Evolutionary conservation across 2,113 vertebrate species (phyloP), one percentile per base, ranked within the genome.

Genomic region (Hipposideros armiger): DNA sequence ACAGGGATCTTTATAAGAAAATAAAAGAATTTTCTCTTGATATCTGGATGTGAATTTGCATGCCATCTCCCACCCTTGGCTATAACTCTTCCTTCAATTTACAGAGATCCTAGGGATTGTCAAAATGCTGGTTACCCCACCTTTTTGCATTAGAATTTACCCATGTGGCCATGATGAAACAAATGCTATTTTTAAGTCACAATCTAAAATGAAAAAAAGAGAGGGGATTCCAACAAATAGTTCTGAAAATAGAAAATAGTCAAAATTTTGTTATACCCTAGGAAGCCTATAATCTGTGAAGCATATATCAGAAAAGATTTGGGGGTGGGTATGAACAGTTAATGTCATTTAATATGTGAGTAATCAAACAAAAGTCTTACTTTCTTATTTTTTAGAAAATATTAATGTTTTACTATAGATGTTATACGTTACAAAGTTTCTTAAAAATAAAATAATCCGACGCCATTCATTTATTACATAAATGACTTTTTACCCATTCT

Each of bases 381-480:
- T 20, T 62, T 62, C 24, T 78, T 64, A 81, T 28, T 47, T 92
- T 84, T 92, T 56, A 52, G 24, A 70, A 92, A 88, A 76, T 67
- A 62, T 26, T 62, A 47, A 45, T 45, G 11, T 69, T 94, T 60
- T 89, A 22, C 64, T 69, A 14, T 56, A 91, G 45, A 58, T 66
- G 8, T 19, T 85, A 20, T 16, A 19, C 40, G 19, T 74, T 85
- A 50, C 17, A 81, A 30, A 92, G 17, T 9, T 66, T 26, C 40
- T 91, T 91, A 84, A 69, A 83, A 28, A 81, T 24, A 74, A 93
- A 94, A 50, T 81, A 96, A 85, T 73, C 47, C 50, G 87, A 22
- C 3, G 50, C 64, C 45, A 81, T 45, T 42, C 22, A 76, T 90
- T 97, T 95, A 58, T 62, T 58, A 82, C 28, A 77, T 42, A 82